Conservation (phyloP, 2,888 invertebrate genomes). For the Tetragonisca angustula region DNA sequence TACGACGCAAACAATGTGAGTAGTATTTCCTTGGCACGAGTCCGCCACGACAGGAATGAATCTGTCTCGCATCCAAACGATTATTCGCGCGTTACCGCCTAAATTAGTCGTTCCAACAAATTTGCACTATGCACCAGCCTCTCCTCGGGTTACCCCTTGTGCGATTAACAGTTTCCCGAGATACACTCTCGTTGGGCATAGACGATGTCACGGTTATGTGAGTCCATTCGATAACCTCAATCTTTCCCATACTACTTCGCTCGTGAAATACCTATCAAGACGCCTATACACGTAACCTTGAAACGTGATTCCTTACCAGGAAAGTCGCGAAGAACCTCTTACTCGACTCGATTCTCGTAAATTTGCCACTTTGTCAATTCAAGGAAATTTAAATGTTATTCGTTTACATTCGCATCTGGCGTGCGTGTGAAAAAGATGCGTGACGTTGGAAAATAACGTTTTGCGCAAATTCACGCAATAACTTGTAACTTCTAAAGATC, state of each 20-base stretch:
- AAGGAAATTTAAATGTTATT: not conserved
- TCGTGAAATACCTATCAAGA: slow-evolving; percentile 37
- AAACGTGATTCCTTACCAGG: slow-evolving; percentile 50
- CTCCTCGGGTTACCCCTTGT: not conserved
- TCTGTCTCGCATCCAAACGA: slow-evolving; percentile 39
- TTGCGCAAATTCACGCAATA: slow-evolving; percentile 46
- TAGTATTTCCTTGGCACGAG: slow-evolving; percentile 70
- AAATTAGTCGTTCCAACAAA: slow-evolving; percentile 39
- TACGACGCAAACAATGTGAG: slow-evolving; percentile 85
- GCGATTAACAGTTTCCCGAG: slow-evolving; percentile 63
- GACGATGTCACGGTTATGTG: slow-evolving; percentile 67
- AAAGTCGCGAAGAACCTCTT: slow-evolving; percentile 17
- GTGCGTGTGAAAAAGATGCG: slow-evolving; percentile 9
- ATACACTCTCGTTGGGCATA: slow-evolving; percentile 61
- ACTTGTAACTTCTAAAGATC: slow-evolving; percentile 26
- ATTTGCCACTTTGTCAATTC: not conserved
- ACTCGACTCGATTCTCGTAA: not conserved
- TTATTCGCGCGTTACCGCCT: slow-evolving; percentile 43
- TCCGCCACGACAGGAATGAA: slow-evolving; percentile 47
- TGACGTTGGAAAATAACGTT: slow-evolving; percentile 25
- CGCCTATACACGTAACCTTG: slow-evolving; percentile 56
- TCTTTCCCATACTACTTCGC: slow-evolving; percentile 49
- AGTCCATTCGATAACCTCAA: slow-evolving; percentile 72
- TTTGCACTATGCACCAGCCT: not conserved
- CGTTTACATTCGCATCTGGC: not conserved